A percentile compares a stretch with the other conserved stretches of the same genome.
Conservation (phyloP, 1,140 invertebrate genomes). For the Colletes gigas region DNA sequence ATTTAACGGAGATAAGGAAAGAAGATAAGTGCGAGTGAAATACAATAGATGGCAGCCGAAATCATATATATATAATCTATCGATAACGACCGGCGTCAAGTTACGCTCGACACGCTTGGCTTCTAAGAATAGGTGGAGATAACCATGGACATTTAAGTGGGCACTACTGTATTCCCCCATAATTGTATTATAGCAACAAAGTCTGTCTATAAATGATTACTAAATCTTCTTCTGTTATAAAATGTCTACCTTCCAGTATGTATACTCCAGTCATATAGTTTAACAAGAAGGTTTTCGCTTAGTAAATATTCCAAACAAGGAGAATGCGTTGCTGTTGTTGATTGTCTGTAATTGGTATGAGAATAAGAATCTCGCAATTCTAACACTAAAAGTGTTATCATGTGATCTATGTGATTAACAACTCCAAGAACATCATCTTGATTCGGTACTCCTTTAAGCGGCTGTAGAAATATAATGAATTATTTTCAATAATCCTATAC, state of each 20-base stretch:
- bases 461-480: slow-evolving; percentile 63
- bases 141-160: too few relatives aligned
- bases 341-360: slow-evolving; percentile 75
- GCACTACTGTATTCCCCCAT: too few relatives aligned
- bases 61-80: too few relatives aligned
- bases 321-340: slow-evolving; percentile 81
- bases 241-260: slow-evolving; percentile 85
- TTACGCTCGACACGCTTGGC: too few relatives aligned
- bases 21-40: too few relatives aligned
- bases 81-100: too few relatives aligned
- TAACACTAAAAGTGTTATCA: slow-evolving; percentile 92
- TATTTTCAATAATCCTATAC: not conserved
- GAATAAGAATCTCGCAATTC: slow-evolving; percentile 85
- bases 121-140: too few relatives aligned
- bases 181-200: too few relatives aligned
- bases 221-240: slow-evolving; percentile 17
- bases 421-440: slow-evolving; percentile 94
- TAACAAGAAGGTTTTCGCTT: slow-evolving; percentile 89
- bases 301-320: slow-evolving; percentile 89
- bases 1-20: too few relatives aligned
- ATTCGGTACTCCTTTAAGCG: slow-evolving; percentile 80
- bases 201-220: too few relatives aligned
- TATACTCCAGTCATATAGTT: slow-evolving; percentile 89
- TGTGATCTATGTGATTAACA: slow-evolving; percentile 95
- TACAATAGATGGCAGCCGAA: too few relatives aligned